A percentile compares a stretch with the other conserved stretches of the same genome.
These are phyloP conservation scores for Strigamia transsilvanica DNA, from an alignment of 2,888 invertebrate species.

Conservation along the genomic window DNA sequence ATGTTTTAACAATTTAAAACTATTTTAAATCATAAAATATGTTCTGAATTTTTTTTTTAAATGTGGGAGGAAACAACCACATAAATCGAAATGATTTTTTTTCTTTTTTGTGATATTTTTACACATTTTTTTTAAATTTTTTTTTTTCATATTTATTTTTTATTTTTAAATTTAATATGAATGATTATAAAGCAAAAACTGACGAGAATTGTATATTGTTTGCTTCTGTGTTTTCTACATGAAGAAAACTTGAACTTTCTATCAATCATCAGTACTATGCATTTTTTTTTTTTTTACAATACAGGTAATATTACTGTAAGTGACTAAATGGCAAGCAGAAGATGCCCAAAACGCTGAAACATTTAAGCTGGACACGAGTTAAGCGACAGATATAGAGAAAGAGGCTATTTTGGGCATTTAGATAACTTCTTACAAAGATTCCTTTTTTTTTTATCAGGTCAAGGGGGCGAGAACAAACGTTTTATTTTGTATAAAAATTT, in stretches of 20 bases:
- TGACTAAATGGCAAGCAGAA: slow-evolving; percentile 24
- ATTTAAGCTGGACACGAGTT: slow-evolving; percentile 43
- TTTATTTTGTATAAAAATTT: slow-evolving; percentile 9
- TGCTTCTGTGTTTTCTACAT: slow-evolving; percentile 25
- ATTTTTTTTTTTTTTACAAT: slow-evolving; percentile 21
- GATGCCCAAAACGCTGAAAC: slow-evolving; percentile 38
- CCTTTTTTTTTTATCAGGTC: not conserved
- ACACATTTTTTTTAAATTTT: not conserved
- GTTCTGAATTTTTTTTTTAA: slow-evolving; percentile 9
- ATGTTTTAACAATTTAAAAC: slow-evolving; percentile 20
- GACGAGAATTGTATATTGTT: slow-evolving; percentile 20
- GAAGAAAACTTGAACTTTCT: slow-evolving; percentile 33
- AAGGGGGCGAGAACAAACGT: slow-evolving; percentile 3
- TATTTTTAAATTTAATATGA: slow-evolving; percentile 30
- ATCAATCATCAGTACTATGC: slow-evolving; percentile 42
- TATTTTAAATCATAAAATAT: slow-evolving; percentile 33
- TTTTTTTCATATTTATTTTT: slow-evolving; percentile 5
- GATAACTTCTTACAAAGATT: slow-evolving; percentile 20
- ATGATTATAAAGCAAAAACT: slow-evolving; percentile 26
- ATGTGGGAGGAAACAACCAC: slow-evolving; percentile 33
- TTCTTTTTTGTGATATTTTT: not conserved
- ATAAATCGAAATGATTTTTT: not conserved
- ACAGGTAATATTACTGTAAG: slow-evolving; percentile 18
- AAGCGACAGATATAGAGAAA: slow-evolving; percentile 39
- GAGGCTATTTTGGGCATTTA: slow-evolving; percentile 26